Conservation (phyloP, 2,113 vertebrate species). For the Phaethon lepturus region DNA sequence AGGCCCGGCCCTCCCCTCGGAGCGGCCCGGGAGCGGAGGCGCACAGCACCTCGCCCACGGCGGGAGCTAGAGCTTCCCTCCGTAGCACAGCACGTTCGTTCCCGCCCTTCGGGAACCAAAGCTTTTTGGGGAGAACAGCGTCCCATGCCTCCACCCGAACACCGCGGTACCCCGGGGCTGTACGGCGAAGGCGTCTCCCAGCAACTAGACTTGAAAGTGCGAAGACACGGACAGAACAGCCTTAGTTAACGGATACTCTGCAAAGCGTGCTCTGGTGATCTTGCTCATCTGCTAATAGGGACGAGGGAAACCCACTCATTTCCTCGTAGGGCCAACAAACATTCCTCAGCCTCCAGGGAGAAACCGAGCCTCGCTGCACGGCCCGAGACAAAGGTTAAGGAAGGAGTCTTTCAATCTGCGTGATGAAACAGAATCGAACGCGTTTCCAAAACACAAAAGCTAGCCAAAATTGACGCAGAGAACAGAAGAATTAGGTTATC, state of each 20-base stretch:
- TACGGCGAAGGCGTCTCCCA: not conserved
- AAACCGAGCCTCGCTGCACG: accelerated
- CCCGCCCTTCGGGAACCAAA: not conserved
- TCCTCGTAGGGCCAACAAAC: not conserved
- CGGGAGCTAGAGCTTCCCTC: too few species aligned
- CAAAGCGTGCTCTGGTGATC: not conserved
- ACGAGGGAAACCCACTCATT: not conserved
- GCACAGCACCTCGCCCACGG: too few species aligned
- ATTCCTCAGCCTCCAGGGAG: not conserved
- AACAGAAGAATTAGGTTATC: not conserved
- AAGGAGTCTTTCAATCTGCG: accelerated
- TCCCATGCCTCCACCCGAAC: accelerated
- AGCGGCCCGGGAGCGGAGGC: too few species aligned
- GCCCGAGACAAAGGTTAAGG: not conserved
- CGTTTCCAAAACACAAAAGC: not conserved
- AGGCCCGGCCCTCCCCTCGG: too few species aligned
- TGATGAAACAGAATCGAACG: accelerated
- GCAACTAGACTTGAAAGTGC: not conserved
- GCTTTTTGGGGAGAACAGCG: not conserved
- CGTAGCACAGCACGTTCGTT: too few species aligned
- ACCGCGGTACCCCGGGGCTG: too few species aligned
- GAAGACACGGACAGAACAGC: not conserved
- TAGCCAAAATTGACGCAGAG: not conserved
- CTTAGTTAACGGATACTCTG: not conserved
- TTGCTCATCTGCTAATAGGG: not conserved